Conservation (phyloP, 23 tunicate species). For the Styela plicata region DNA sequence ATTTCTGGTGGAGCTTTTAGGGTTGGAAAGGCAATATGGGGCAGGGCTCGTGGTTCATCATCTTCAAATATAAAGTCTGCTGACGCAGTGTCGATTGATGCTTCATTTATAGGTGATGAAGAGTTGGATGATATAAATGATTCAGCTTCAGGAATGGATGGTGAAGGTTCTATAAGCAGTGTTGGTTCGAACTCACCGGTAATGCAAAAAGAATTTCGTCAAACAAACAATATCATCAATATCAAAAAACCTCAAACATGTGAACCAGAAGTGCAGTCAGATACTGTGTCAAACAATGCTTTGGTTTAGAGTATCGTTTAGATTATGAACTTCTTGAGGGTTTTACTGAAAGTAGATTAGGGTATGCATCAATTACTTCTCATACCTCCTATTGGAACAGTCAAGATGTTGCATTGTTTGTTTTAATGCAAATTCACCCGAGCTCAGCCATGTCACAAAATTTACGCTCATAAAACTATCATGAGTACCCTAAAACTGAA, state of each 20-base stretch:
- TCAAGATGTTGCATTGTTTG: conserved; percentile 82
- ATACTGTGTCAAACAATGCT: not conserved
- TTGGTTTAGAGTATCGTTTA: conserved; percentile 28
- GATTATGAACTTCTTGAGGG: conserved; percentile 88
- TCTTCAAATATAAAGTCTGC: not conserved
- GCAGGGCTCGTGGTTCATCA: conserved; percentile 35
- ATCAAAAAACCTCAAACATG: not conserved
- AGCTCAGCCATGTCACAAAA: conserved; percentile 22
- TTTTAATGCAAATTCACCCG: conserved; percentile 49
- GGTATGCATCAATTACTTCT: conserved; percentile 83
- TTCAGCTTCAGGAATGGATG: not conserved
- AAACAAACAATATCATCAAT: too few species aligned
- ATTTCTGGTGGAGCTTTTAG: conserved; percentile 77
- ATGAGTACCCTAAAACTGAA: too few species aligned
- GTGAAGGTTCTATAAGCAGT: not conserved
- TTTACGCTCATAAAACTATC: not conserved
- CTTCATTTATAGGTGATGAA: not conserved
- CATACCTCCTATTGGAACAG: conserved; percentile 91
- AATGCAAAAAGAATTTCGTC: not conserved
- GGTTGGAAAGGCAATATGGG: conserved; percentile 57
- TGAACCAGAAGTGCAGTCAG: not conserved
- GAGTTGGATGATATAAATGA: not conserved
- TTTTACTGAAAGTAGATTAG: conserved; percentile 83
- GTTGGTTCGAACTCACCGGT: not conserved
- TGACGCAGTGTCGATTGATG: not conserved